phyloP scores from a whole-genome alignment of 64 coral and sea anemone genomes.

The Pocillopora damicornis region DNA sequence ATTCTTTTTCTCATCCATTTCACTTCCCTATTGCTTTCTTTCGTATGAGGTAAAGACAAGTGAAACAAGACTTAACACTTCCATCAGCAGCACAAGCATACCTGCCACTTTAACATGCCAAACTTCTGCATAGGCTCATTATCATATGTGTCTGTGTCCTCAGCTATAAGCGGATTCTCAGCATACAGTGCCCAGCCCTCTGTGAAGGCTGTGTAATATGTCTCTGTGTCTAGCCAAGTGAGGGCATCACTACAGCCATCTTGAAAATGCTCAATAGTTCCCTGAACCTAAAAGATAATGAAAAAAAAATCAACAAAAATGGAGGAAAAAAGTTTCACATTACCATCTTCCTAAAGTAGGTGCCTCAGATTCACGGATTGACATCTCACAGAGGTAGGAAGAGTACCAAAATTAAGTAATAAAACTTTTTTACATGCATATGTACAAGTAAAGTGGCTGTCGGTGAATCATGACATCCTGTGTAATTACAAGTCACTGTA shows the following conservation, averaged over 20 bases:
- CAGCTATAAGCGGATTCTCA: slow-evolving; percentile 69
- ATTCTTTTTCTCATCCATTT: too few species aligned
- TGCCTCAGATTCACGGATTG: too few species aligned
- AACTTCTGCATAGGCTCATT: slow-evolving; percentile 60
- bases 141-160: slow-evolving; percentile 68
- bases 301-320: too few species aligned
- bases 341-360: too few species aligned
- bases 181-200: slow-evolving; percentile 81
- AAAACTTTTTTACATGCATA: too few species aligned
- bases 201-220: slow-evolving; percentile 65
- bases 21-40: too few species aligned
- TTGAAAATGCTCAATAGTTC: slow-evolving; percentile 55
- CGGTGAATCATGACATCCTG: too few species aligned
- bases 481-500: too few species aligned
- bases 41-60: too few species aligned
- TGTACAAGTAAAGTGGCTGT: too few species aligned
- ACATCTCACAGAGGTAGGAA: not conserved
- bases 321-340: too few species aligned
- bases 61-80: too few species aligned
- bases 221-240: slow-evolving; percentile 51
- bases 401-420: not conserved
- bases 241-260: slow-evolving; percentile 40
- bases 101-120: slow-evolving; percentile 75
- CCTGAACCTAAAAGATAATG: slow-evolving; percentile 38
- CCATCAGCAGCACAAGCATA: not conserved